Conservation (phyloP, 1,140 invertebrate genomes). For the Apolygus lucorum region DNA sequence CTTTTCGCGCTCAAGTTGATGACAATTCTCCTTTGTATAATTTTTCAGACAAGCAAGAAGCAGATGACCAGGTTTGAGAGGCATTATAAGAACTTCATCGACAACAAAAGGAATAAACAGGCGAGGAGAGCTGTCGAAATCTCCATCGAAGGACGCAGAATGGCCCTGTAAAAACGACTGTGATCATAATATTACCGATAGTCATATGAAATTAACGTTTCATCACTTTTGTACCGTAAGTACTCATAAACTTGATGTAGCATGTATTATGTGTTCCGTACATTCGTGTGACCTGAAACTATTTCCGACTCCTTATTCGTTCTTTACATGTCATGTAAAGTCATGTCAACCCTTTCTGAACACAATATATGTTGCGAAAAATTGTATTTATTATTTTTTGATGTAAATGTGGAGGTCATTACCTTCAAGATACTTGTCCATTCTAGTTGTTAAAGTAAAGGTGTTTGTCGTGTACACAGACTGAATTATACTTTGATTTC, state of each 20-base stretch:
- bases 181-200: not conserved
- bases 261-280: too few relatives aligned
- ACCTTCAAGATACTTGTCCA: too few relatives aligned
- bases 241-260: too few relatives aligned
- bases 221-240: not conserved
- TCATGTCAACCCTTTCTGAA: too few relatives aligned
- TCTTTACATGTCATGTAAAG: too few relatives aligned
- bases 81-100: conserved; percentile 81
- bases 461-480: not conserved
- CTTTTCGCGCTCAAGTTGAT: too few relatives aligned
- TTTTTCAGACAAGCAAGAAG: conserved; percentile 62
- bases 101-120: conserved; percentile 70
- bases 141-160: conserved; percentile 91
- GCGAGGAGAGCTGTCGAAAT: conserved; percentile 77
- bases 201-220: not conserved
- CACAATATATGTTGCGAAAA: too few relatives aligned
- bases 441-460: not conserved
- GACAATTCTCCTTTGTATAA: conserved; percentile 23
- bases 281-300: too few relatives aligned
- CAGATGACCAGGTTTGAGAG: conserved; percentile 79
- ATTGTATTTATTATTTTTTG: too few relatives aligned
- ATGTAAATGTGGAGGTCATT: too few relatives aligned
- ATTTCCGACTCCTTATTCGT: too few relatives aligned
- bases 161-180: conserved; percentile 60
- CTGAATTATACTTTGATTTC: too few relatives aligned